Evolutionary conservation across 2,797 vertebrate genomes (phyloP).

Genomic region (Pachyuromys duprasi): DNA sequence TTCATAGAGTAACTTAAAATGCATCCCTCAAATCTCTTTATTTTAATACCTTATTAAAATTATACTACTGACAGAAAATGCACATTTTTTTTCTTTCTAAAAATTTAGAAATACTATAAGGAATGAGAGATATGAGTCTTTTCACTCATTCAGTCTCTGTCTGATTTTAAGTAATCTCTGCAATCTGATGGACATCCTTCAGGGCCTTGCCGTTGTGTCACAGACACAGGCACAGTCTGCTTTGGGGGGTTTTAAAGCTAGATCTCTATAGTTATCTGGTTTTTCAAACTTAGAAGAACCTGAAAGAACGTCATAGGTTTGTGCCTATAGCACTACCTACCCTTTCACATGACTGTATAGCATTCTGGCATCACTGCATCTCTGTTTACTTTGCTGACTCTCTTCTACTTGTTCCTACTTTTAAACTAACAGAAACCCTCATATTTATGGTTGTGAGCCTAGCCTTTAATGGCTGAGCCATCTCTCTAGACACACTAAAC

Average conservation of each 20-base stretch:
- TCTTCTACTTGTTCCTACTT: slow-evolving; percentile 41
- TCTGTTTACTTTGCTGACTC: background rate
- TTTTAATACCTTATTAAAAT: background rate
- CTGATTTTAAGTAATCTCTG: background rate
- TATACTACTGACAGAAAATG: background rate
- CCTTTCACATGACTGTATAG: background rate
- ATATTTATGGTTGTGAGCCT: background rate
- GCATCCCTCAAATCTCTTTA: background rate
- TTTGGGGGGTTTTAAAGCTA: background rate
- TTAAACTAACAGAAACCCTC: background rate
- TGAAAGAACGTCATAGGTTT: background rate
- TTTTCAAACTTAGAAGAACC: background rate
- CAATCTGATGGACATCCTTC: background rate
- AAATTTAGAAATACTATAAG: background rate
- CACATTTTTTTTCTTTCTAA: background rate
- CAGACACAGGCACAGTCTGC: background rate
- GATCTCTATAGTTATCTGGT: background rate
- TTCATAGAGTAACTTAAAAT: background rate
- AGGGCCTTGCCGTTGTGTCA: background rate
- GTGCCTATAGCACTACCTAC: background rate
- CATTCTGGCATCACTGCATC: background rate
- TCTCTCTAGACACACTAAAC: too few relatives aligned
- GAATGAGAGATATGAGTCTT: background rate
- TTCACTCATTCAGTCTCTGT: background rate
- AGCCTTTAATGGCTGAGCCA: too few relatives aligned